phyloP scores from a whole-genome alignment of 1,140 invertebrate species.

The Drosophila prosaltans region DNA sequence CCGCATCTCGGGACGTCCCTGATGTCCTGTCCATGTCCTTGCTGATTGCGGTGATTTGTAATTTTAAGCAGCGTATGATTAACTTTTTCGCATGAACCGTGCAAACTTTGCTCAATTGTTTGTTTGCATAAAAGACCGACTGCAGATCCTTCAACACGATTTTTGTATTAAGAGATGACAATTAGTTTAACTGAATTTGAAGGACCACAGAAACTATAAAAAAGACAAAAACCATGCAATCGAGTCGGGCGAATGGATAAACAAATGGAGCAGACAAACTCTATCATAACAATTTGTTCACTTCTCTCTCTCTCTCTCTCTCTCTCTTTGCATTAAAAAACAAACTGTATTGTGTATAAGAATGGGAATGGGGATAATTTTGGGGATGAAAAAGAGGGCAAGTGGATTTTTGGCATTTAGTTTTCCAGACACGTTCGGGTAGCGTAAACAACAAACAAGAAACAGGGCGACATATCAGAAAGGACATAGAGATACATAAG shows the following conservation, averaged over 20 bases:
- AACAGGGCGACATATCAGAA: constrained; percentile 24
- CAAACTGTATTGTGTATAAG: not conserved
- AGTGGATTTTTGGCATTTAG: constrained; percentile 26
- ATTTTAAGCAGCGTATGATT: constrained; percentile 76
- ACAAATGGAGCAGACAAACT: constrained; percentile 32
- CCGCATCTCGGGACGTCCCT: constrained; percentile 20
- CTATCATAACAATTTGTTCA: constrained; percentile 52
- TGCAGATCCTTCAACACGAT: not conserved
- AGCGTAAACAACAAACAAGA: constrained; percentile 52
- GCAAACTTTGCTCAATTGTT: constrained; percentile 3
- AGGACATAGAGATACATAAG: constrained; percentile 18
- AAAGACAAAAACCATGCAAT: not conserved
- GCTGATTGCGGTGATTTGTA: constrained; percentile 76
- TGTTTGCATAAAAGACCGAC: not conserved
- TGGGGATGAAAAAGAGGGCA: not conserved
- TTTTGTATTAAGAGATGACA: constrained; percentile 4
- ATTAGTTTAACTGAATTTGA: constrained; percentile 2
- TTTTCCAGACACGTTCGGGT: constrained; percentile 52
- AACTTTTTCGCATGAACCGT: constrained; percentile 48
- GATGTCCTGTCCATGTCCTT: constrained; percentile 35
- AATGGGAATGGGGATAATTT: not conserved
- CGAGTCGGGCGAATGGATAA: constrained; percentile 15
- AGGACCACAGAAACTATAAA: not conserved
- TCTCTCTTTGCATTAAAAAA: constrained; percentile 30
- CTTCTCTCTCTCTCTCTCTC: not conserved